These are phyloP conservation scores for Monochamus alternatus DNA, from an alignment of 2,888 invertebrate genomes.

Conservation along the genomic window DNA sequence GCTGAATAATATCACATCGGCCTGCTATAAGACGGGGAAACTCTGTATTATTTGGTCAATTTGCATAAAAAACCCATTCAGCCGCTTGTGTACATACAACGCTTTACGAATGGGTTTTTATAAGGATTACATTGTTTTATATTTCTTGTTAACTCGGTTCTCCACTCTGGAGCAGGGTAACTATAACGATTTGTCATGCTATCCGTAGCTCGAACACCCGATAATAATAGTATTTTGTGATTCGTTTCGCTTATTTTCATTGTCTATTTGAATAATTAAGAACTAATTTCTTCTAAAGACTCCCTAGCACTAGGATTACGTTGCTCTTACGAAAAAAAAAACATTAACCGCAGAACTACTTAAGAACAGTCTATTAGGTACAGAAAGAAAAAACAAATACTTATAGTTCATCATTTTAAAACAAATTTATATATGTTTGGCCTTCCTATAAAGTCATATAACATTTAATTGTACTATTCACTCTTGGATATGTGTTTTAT, in stretches of 20 bases:
- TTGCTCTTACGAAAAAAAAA: too few relatives aligned
- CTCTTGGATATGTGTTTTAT: too few relatives aligned
- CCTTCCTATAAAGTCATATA: too few relatives aligned
- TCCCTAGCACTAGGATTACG: background rate
- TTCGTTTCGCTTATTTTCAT: conserved; percentile 2
- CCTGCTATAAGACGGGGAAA: conserved; percentile 34
- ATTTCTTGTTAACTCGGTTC: background rate
- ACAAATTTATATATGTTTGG: too few relatives aligned
- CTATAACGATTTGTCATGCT: background rate
- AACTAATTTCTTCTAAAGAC: conserved; percentile 11
- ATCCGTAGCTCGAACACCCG: too few relatives aligned
- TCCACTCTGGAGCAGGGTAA: background rate
- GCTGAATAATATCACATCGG: conserved; percentile 57
- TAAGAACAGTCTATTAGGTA: too few relatives aligned
- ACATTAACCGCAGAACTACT: too few relatives aligned
- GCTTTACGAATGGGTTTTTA: conserved; percentile 2
- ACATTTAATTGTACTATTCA: too few relatives aligned
- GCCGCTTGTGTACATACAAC: background rate
- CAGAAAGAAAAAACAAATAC: too few relatives aligned
- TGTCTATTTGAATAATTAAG: background rate
- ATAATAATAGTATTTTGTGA: conserved; percentile 14
- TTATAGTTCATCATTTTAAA: too few relatives aligned
- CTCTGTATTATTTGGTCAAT: conserved; percentile 26
- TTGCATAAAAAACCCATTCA: conserved; percentile 28
- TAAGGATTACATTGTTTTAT: background rate